Evolutionary conservation across 1,140 invertebrate genomes (phyloP), one percentile per base, ranked within the genome.

Genomic region (Drosophila mauritiana): DNA sequence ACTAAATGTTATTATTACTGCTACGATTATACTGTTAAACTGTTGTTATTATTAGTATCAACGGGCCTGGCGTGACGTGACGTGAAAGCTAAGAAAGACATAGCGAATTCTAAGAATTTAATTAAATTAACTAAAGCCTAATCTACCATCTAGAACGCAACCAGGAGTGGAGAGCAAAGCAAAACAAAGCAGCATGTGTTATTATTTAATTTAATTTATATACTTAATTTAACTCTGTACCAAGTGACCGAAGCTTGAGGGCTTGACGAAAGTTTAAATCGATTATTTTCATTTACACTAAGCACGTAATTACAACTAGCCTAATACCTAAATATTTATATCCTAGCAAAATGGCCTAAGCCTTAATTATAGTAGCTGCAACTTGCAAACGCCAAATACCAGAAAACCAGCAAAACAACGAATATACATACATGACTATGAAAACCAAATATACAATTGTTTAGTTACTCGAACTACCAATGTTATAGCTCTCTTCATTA

Each of bases 61-160:
- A 42, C 67, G 49, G 63, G 67, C 64, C 64, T 68, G 51, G 51
- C 67, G 67, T 69, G 43, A 65, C 58, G 56, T 49, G 42, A 54
- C 40, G 61, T 79, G 64, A 84, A 91, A 91, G 78, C 89, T 79
- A 80, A 83, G 45, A 88, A 91, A 91, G 89, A 91, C 89, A 91
- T 91, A 91, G 89, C 63, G 74, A 89, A 91, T 84, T 80, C 84
- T 85, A 91, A 91, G 89, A 91, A 91, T 91, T 89, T 91, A 75
- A 80, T 80, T 90, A 78, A 80, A 67, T 86, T 88, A 68, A 68
- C 64, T 40, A 65, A 68, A 68, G 39, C 59, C 45, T 51, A 78
- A 70, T 78, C 64, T 48, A 43, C 52, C 68, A 56, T 70, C 67
- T 70, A 63, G 76, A 72, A 76, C 63, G 45, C 42, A 78, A 72